Base-by-base conservation (phyloP, 2,888 invertebrate species). In the Ophioninae sp. region DNA sequence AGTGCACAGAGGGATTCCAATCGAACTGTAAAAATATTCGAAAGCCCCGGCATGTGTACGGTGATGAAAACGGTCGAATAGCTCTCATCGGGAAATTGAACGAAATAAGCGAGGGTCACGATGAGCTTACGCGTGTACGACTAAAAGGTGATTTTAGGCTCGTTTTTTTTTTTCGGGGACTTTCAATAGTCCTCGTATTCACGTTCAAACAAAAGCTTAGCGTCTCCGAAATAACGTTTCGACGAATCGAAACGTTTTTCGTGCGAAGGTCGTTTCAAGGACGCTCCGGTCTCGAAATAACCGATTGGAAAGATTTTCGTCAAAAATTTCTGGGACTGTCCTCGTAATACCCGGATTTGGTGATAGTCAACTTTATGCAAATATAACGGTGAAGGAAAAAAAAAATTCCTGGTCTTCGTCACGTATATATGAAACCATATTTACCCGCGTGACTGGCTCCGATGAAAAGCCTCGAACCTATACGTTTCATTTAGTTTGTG, bases 391-490 rank as follows among this genome's bases (percentile, higher is more conserved):
- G 7, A 7, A 0, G 13, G 8, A 44, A 57, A n/a, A 57, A 20
- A 44, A 44, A 44, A 57, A n/a, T n/a, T 1, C 57, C 65, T 57
- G 17, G n/a, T 0, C 41, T 10, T 23, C 70, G 37, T 37, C 10
- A 20, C 10, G 57, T 6, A 37, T 21, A 65, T 50, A 68, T 69
- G 59, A n/a, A 30, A 44, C 37, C 44, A 59, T 62, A 61, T 74
- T 64, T 69, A 23, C 72, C 68, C 83, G 83, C 76, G 73, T 83
- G 76, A 80, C 79, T 73, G 83, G 73, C 62, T 83, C 77, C 76
- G 68, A 57, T 83, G 72, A 73, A 80, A 76, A 73, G 68, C 68
- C 30, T 41, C 50, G 68, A 56, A 61, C 61, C 75, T 79, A 62
- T 68, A 30, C 37, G 65, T 57, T 72, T 79, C 57, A 68, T 61